Evolutionary conservation across 1,140 invertebrate species (phyloP), one percentile per base, ranked within the genome.

Genomic region (Scylla paramamosain): DNA sequence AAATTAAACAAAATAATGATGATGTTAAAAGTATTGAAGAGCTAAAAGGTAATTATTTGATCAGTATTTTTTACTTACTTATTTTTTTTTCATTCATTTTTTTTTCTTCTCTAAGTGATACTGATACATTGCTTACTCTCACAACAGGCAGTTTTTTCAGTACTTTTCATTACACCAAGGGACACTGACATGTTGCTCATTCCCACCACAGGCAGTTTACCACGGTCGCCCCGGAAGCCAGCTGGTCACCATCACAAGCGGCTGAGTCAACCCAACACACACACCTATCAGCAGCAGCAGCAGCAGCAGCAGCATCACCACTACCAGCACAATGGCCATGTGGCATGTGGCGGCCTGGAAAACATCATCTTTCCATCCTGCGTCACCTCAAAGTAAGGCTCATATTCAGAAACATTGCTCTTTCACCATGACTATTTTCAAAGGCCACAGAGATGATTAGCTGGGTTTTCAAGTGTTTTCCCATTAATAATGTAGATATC

Each of bases 361-460:
- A 95, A 96, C 82, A 94, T 96, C 83, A 95, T 96, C 92, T 95
- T 95, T 83, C 96, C 96, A n/a, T 82, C 94, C 52, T 91, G 91
- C 39, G 94, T 96, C 48, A 94, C 94, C 52, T 95, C 96, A n/a
- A 95, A 94, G 96, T 96, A 93, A 46, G 91, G 39, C 6, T 39
- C 6, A 39, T 39, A 39, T 39, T 39, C 39, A 39, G 39, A 39
- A 39, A 39, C 39, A 39, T 39, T 39, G 39, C 6, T 39, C 6
- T 39, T 6, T 39, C 39, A 39, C 39, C 6, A 6, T 39, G 39
- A 39, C 39, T 39, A 6, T 39, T 39, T 39, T 39, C 6, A 2
- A 39, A 39, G 39, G 39, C 6, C 39, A 39, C 39, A 6, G 39
- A 39, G 39, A 39, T 39, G 39, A 39, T 39, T 39, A 39, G 39